Conservation (phyloP, 2,797 vertebrate genomes). For the Malurus leucopterus region DNA sequence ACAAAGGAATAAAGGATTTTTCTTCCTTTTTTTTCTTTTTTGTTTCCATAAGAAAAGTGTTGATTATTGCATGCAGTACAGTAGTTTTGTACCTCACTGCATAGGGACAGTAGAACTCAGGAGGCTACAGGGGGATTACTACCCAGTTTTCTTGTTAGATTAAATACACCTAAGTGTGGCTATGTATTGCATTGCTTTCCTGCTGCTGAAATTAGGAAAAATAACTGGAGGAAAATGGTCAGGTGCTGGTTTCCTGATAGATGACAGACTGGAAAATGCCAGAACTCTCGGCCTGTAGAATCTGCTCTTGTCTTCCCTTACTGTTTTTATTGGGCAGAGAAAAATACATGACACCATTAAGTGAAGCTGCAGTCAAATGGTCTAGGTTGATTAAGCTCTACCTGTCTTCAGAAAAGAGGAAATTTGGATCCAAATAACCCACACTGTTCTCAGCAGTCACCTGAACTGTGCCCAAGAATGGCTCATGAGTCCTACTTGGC, state of each 20-base stretch:
- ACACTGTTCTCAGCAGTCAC: neutral
- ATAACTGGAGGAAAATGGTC: neutral
- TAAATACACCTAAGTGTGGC: neutral
- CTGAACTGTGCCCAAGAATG: neutral
- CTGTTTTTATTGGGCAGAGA: neutral
- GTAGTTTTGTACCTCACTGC: neutral
- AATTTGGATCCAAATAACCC: neutral
- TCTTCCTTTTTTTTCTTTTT: neutral
- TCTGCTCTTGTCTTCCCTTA: neutral
- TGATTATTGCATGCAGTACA: rapidly evolving
- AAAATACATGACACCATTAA: neutral
- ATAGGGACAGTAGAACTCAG: neutral
- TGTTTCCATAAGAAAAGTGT: neutral
- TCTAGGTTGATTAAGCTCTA: neutral
- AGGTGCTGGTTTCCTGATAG: neutral
- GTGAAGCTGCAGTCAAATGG: neutral
- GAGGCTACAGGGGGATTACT: neutral
- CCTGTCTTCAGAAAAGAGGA: neutral
- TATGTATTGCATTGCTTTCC: neutral
- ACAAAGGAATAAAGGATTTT: neutral
- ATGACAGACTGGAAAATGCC: neutral
- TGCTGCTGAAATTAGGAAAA: neutral
- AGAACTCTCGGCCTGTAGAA: neutral
- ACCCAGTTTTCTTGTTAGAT: neutral
- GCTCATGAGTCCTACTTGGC: neutral